Evolutionary conservation across 2,113 vertebrate species (phyloP), one percentile per base, ranked within the genome.

Genomic region (Dasyurus viverrinus): DNA sequence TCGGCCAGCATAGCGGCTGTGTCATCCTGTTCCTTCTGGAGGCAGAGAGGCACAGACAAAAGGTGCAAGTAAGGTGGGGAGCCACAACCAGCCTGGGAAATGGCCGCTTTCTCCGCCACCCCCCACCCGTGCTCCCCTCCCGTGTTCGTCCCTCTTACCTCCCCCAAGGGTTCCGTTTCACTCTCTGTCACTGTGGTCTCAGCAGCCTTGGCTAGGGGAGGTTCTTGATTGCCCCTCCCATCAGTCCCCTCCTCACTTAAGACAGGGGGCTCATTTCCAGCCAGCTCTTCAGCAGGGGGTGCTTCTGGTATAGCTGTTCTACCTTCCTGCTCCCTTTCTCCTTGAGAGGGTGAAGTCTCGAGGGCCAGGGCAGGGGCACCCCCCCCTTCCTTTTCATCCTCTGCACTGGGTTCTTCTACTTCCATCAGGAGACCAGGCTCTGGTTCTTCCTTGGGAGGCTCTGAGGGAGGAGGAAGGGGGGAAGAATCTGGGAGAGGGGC

Each of bases 1-100:
- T 99, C 99, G 0, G 99, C 99, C 98, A 99, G 94, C 99, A 99
- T 99, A 96, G 99, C 99, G 42, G 99, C 99, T 96, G 99, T 99
- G 91, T 98, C 97, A 16, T 99, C 99, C 10, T 99, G 98, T 14
- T 98, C 98, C 93, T 97, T 98, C 98, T 42, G 95, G 25, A 46
- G 23, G 96, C 95, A 95, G 93, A 96, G 0, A 26, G 48, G 8
- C 14, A 47, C 25, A 42, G 0, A 50, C 55, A 76, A 0, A 19
- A 54, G n/a, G 91, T 54, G 25, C 5, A 30, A 24, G 10, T 12
- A 22, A 47, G 50, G 19, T 26, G 50, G 53, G 36, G 30, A 27
- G 47, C 84, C 54, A 36, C 7, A 84, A 84, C 23, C 5, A 36
- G 47, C 2, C 2, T 1, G 22, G n/a, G n/a, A 36, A 11, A 5